phyloP scores from a whole-genome alignment of 2,797 vertebrate species.

The Xiphophorus birchmanni region DNA sequence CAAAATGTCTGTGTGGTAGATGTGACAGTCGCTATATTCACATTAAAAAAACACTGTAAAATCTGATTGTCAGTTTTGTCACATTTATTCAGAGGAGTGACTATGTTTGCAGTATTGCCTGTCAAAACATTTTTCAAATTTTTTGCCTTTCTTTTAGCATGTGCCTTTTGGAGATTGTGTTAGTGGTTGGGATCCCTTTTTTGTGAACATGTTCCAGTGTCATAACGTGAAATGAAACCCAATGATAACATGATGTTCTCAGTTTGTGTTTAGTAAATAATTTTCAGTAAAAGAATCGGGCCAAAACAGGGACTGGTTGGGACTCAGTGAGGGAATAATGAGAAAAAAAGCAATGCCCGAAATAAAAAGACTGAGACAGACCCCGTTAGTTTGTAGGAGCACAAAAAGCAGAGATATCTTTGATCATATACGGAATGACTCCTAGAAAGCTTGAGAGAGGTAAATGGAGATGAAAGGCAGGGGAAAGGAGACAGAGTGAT shows the following conservation, averaged over 20 bases:
- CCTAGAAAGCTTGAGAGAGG: conserved; percentile 26
- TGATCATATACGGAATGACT: conserved; percentile 28
- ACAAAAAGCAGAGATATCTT: conserved; percentile 13
- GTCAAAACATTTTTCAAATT: conserved; percentile 18
- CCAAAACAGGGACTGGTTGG: conserved; percentile 6
- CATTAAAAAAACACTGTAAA: neutral
- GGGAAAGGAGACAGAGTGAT: neutral
- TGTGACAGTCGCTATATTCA: conserved; percentile 5
- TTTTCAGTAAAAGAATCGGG: conserved; percentile 42
- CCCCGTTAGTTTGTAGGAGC: neutral
- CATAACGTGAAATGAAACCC: neutral
- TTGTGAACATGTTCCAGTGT: conserved; percentile 7
- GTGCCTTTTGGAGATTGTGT: neutral
- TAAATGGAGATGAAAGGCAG: neutral
- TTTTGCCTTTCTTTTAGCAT: neutral
- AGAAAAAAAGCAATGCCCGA: conserved; percentile 1
- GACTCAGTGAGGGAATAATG: conserved; percentile 6
- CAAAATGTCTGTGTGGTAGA: neutral
- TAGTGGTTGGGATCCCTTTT: conserved; percentile 14
- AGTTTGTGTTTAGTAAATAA: conserved; percentile 20
- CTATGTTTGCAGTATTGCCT: conserved; percentile 6
- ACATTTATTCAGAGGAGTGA: conserved; percentile 13
- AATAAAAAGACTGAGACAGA: conserved; percentile 19
- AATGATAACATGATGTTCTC: conserved; percentile 25
- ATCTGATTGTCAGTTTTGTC: conserved; percentile 26